A percentile compares a stretch with the other conserved stretches of the same genome.
Evolutionary conservation across 2,113 vertebrate genomes (phyloP).

Genomic region (Nipponia nippon): DNA sequence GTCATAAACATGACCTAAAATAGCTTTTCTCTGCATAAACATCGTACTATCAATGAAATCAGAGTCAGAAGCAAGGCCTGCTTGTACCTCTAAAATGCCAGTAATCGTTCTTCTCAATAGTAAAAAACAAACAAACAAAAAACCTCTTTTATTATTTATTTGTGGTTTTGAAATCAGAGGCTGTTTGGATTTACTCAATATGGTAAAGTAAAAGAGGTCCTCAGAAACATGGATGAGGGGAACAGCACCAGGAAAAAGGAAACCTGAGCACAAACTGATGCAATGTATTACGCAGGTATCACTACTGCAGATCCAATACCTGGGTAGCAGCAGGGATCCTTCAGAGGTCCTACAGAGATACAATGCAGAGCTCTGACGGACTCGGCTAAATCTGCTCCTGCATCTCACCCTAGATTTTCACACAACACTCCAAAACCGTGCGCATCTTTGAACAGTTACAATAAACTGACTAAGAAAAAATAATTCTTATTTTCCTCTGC

Average conservation of each 20-base stretch:
- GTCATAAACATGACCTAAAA: not conserved
- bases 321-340: not conserved
- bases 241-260: not conserved
- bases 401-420: no score
- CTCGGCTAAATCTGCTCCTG: not conserved
- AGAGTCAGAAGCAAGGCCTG: not conserved
- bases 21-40: not conserved
- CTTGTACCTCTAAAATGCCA: not conserved
- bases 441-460: not conserved
- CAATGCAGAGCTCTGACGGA: not conserved
- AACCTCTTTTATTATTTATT: not conserved
- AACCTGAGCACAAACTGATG: accelerated
- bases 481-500: not conserved
- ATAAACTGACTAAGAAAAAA: not conserved
- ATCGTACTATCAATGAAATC: not conserved
- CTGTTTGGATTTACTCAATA: not conserved
- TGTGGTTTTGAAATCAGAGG: not conserved
- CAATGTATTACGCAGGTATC: not conserved
- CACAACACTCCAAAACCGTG: not conserved
- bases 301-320: not conserved
- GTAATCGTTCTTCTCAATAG: not conserved
- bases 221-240: not conserved
- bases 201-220: not conserved
- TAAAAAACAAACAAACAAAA: no score
- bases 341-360: not conserved